Percentiles rank a stretch among this genome's conserved stretches.
These are phyloP conservation scores for Dasypogon diadema DNA, from an alignment of 2,888 invertebrate genomes.

Conservation along the genomic window DNA sequence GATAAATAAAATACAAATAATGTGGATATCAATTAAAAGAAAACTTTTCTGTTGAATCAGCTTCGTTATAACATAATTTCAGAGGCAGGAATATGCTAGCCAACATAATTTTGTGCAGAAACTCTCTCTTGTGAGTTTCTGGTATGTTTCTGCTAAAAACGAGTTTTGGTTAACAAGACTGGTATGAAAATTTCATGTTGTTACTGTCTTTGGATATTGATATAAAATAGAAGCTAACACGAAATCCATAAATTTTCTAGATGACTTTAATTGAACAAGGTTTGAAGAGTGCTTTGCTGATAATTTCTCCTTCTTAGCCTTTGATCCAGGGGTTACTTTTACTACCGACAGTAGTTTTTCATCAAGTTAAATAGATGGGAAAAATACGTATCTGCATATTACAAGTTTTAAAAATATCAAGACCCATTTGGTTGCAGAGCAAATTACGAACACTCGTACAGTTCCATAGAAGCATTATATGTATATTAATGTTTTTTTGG, in stretches of 20 bases:
- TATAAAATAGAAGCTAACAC: conserved; percentile 46
- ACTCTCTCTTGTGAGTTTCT: not conserved
- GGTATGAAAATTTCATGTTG: conserved; percentile 2
- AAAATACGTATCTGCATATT: too few species aligned
- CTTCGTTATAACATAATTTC: conserved; percentile 38
- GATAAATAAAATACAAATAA: conserved; percentile 29
- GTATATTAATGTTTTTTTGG: too few species aligned
- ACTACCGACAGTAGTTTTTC: too few species aligned
- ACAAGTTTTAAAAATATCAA: too few species aligned
- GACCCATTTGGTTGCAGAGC: too few species aligned
- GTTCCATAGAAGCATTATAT: too few species aligned
- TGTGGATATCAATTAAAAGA: conserved; percentile 33
- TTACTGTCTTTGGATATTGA: not conserved
- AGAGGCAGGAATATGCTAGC: not conserved
- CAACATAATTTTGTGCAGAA: conserved; percentile 27
- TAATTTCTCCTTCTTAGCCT: conserved; percentile 12
- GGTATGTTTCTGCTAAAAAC: not conserved
- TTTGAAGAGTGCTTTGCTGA: conserved; percentile 50
- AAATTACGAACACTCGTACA: too few species aligned
- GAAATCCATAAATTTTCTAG: conserved; percentile 47
- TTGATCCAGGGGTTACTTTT: too few species aligned
- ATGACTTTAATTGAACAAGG: conserved; percentile 52
- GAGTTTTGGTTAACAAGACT: not conserved
- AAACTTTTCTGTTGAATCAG: conserved; percentile 17
- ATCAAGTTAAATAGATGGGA: too few species aligned